Percentiles rank a stretch among this genome's conserved stretches.
These are phyloP conservation scores for Temnothorax ravouxi DNA, from an alignment of 2,888 invertebrate species.

Conservation along the genomic window DNA sequence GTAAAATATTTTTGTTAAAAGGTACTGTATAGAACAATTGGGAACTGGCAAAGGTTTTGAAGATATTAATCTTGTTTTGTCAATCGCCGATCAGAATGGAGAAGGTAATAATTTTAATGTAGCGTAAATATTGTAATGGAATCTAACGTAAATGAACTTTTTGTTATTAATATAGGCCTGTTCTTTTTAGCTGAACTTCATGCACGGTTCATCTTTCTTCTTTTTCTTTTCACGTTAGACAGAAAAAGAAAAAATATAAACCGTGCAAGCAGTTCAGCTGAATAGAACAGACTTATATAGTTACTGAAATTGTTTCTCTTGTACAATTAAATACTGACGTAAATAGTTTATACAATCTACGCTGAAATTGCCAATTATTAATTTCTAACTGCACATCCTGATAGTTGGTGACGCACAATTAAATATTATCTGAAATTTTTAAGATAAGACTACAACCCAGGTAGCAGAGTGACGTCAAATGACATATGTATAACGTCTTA, in stretches of 20 bases:
- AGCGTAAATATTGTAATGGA: background rate
- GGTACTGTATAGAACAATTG: slow-evolving; percentile 61
- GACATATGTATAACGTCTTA: too few species aligned
- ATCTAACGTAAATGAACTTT: background rate
- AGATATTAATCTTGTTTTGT: slow-evolving; percentile 58
- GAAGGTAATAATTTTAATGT: slow-evolving; percentile 1
- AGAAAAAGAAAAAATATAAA: too few species aligned
- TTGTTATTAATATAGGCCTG: background rate
- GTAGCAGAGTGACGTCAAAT: too few species aligned
- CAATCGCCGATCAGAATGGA: background rate
- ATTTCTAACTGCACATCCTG: background rate
- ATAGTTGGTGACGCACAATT: slow-evolving; percentile 6
- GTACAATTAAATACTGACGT: background rate
- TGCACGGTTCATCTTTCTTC: too few species aligned
- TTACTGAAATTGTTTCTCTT: slow-evolving; percentile 7
- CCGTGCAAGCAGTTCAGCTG: too few species aligned
- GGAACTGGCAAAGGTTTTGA: background rate
- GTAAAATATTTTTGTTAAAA: slow-evolving; percentile 48
- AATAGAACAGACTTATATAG: background rate
- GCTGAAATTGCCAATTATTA: slow-evolving; percentile 2
- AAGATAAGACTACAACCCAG: background rate
- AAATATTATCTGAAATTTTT: background rate
- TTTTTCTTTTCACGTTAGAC: too few species aligned
- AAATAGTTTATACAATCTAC: background rate
- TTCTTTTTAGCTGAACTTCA: too few species aligned